phyloP scores from a whole-genome alignment of 1,140 invertebrate genomes.

The Zophobas atratus region DNA sequence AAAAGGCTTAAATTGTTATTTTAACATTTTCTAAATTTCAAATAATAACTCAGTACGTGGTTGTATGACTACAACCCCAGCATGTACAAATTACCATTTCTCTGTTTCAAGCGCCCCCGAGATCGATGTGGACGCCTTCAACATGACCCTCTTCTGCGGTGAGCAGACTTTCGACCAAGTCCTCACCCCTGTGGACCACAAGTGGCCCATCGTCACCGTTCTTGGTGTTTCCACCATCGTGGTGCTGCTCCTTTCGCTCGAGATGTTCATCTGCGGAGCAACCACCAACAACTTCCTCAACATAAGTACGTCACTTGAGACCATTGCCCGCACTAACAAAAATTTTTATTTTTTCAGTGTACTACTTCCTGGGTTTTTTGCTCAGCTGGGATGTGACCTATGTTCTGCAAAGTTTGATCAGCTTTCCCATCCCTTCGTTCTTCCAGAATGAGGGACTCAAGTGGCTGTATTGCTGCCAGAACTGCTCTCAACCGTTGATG shows the following conservation, averaged over 20 bases:
- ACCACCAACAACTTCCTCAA: not conserved
- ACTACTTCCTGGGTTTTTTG: conserved; percentile 12
- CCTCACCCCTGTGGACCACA: not conserved
- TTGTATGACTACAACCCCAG: too few relatives aligned
- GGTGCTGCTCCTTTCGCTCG: not conserved
- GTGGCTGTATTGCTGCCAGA: conserved; percentile 3
- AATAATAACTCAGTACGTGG: too few relatives aligned
- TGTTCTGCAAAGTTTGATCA: not conserved
- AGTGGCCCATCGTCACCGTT: conserved; percentile 3
- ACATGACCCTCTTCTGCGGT: not conserved
- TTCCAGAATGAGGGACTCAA: conserved; percentile 2
- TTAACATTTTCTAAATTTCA: too few relatives aligned
- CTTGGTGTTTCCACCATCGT: not conserved
- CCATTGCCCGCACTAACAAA: not conserved
- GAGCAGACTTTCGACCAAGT: not conserved
- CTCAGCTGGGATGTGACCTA: not conserved
- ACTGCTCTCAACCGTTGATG: not conserved
- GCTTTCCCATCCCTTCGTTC: conserved; percentile 14
- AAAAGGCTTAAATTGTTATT: too few relatives aligned
- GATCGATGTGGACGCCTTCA: not conserved
- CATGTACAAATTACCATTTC: not conserved
- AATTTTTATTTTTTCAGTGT: conserved; percentile 4
- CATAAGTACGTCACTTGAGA: not conserved
- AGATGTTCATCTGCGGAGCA: not conserved
- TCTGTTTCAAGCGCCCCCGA: not conserved